phyloP scores from a whole-genome alignment of 1,140 invertebrate species.

The Drosophila sp. region DNA sequence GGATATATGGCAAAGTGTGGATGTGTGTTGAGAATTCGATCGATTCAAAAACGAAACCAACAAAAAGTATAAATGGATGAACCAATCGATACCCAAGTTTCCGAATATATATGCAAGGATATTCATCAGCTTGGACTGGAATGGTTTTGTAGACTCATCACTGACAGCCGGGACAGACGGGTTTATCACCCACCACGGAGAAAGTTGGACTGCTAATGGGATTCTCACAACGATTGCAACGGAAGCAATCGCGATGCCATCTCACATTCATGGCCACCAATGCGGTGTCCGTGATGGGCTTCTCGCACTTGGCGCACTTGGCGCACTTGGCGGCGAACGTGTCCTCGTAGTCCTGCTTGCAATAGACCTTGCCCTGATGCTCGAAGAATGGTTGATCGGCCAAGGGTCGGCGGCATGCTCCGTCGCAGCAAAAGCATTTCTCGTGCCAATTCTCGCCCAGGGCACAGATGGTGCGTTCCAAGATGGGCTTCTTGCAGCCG shows the following conservation, averaged over 20 bases:
- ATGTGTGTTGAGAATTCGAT: background rate
- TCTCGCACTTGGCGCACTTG: slow-evolving; percentile 87
- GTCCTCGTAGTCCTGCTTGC: slow-evolving; percentile 89
- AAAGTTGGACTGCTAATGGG: slow-evolving; percentile 86
- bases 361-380: slow-evolving; percentile 88
- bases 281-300: slow-evolving; percentile 88
- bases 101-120: too few relatives aligned
- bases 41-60: slow-evolving; percentile 13
- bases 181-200: slow-evolving; percentile 85
- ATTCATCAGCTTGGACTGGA: background rate
- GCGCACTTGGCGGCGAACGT: slow-evolving; percentile 91
- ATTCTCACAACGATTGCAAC: slow-evolving; percentile 86
- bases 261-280: slow-evolving; percentile 87
- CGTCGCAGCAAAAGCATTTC: slow-evolving; percentile 92
- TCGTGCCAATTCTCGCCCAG: slow-evolving; percentile 92
- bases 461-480: slow-evolving; percentile 87
- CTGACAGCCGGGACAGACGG: slow-evolving; percentile 84
- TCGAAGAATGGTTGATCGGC: slow-evolving; percentile 88
- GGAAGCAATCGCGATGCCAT: slow-evolving; percentile 89
- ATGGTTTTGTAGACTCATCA: slow-evolving; percentile 4
- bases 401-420: slow-evolving; percentile 88
- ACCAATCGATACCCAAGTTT: too few relatives aligned
- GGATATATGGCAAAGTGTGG: background rate
- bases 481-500: slow-evolving; percentile 88
- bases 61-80: slow-evolving; percentile 39